These are phyloP conservation scores for Scelioninae gen. 1 DNA, from an alignment of 2,888 invertebrate genomes.

Conservation along the genomic window DNA sequence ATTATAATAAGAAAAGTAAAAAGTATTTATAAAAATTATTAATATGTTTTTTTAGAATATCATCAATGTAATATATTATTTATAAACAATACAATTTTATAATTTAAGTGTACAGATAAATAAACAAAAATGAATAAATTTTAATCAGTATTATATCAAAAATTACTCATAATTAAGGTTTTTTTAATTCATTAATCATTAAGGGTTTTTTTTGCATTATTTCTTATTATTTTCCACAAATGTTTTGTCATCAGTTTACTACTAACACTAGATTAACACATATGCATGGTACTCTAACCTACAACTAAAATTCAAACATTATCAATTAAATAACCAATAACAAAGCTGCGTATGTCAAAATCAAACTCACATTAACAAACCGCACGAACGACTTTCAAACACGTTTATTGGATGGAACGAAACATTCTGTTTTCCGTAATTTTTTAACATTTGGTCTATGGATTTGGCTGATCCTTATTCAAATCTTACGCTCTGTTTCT, in stretches of 20 bases:
- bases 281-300: conserved; percentile 18
- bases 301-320: background rate
- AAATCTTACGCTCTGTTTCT: conserved; percentile 61
- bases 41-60: too few relatives aligned
- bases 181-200: background rate
- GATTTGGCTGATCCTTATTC: conserved; percentile 78
- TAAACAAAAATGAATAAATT: too few relatives aligned
- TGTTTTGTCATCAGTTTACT: background rate
- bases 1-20: too few relatives aligned
- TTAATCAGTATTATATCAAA: too few relatives aligned
- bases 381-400: conserved; percentile 45
- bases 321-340: background rate
- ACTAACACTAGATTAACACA: conserved; percentile 9
- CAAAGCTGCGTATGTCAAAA: too few relatives aligned
- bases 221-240: conserved; percentile 10
- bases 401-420: conserved; percentile 39
- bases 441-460: conserved; percentile 70
- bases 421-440: conserved; percentile 63
- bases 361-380: conserved; percentile 44
- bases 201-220: background rate
- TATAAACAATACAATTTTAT: too few relatives aligned
- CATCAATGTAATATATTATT: too few relatives aligned
- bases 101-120: background rate
- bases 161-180: background rate
- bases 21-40: too few relatives aligned